Evolutionary conservation across 2,797 vertebrate genomes (phyloP).

Genomic region (Tragopan temminckii): DNA sequence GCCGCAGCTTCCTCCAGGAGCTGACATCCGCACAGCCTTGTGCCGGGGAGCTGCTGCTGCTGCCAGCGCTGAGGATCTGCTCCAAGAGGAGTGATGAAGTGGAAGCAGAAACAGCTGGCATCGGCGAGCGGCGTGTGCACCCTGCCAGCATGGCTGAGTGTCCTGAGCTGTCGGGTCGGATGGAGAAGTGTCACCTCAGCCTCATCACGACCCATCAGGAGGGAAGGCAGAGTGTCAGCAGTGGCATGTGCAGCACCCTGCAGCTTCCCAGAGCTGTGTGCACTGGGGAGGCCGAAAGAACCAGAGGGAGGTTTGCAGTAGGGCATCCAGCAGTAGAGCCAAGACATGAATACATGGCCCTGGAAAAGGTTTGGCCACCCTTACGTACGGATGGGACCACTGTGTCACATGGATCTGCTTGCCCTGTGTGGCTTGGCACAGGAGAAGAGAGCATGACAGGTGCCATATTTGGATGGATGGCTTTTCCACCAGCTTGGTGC

Average conservation of each 20-base stretch:
- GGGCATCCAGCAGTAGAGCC: too few species aligned
- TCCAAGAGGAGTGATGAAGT: conserved; percentile 12
- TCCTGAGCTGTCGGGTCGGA: background rate
- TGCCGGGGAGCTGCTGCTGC: conserved; percentile 9
- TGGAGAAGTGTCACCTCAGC: background rate
- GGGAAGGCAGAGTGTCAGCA: rapidly evolving
- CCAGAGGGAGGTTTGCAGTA: rapidly evolving
- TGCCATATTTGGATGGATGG: background rate
- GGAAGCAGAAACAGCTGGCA: conserved; percentile 35
- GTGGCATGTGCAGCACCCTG: background rate
- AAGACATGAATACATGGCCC: too few species aligned
- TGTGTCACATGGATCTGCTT: rapidly evolving
- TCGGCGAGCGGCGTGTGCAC: rapidly evolving
- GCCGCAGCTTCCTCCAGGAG: background rate
- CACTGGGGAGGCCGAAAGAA: background rate
- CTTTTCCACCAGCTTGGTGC: background rate
- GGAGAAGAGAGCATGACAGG: background rate
- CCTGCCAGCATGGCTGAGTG: background rate
- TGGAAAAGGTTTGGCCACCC: background rate
- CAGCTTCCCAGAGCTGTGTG: background rate
- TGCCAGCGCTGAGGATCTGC: background rate
- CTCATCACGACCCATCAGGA: rapidly evolving
- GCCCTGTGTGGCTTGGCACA: background rate
- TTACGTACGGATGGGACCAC: background rate
- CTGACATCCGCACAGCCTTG: rapidly evolving